These are phyloP conservation scores for Acinonyx jubatus DNA, from an alignment of 2,113 vertebrate genomes.

Conservation along the genomic window DNA sequence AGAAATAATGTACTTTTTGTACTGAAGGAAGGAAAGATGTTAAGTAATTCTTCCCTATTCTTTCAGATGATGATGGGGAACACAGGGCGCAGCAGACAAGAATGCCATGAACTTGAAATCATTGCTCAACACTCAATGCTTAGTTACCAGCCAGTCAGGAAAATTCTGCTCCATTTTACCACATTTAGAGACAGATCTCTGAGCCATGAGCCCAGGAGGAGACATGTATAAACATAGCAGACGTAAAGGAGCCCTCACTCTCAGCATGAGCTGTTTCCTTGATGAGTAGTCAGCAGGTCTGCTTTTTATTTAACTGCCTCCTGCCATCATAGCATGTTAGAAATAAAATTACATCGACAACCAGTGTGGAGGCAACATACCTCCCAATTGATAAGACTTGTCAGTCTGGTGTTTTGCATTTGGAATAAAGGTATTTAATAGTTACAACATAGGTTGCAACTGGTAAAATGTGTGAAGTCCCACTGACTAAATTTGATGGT, in stretches of 20 bases:
- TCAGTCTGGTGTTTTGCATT: slow-evolving; percentile 28
- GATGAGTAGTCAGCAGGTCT: slow-evolving; percentile 76
- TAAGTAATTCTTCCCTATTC: neutral
- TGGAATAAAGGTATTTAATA: slow-evolving; percentile 49
- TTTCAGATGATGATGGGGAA: neutral
- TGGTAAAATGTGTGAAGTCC: neutral
- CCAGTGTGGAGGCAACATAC: neutral
- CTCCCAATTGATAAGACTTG: slow-evolving; percentile 2
- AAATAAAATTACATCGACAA: slow-evolving; percentile 64
- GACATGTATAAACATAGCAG: slow-evolving; percentile 63
- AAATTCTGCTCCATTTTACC: neutral
- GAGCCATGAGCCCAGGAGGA: slow-evolving; percentile 54
- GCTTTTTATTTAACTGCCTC: slow-evolving; percentile 84
- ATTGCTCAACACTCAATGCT: neutral
- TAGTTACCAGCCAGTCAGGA: slow-evolving; percentile 26
- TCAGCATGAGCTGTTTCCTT: slow-evolving; percentile 79
- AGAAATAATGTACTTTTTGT: neutral
- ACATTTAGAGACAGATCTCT: slow-evolving; percentile 52
- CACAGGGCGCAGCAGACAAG: neutral
- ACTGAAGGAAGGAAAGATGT: neutral
- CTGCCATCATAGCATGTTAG: slow-evolving; percentile 56
- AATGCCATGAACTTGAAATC: neutral
- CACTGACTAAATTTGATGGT: neutral
- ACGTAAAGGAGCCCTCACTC: slow-evolving; percentile 75
- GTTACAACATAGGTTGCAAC: neutral